phyloP scores from a whole-genome alignment of 1,140 invertebrate species.

The Drosophila nigrodunni region DNA sequence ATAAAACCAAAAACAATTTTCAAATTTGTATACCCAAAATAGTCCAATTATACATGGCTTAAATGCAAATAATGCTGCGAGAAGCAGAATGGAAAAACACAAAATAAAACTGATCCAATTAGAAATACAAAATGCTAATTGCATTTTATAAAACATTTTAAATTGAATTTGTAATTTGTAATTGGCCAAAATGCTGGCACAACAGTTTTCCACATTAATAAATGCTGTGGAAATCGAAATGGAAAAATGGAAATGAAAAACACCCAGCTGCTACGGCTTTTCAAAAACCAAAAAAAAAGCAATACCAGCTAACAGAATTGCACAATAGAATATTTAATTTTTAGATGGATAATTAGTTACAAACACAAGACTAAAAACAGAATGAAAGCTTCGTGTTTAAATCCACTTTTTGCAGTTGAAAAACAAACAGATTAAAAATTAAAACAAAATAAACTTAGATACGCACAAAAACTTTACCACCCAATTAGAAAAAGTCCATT shows the following conservation, averaged over 20 bases:
- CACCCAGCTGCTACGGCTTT: slow-evolving; percentile 10
- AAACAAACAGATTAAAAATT: neutral
- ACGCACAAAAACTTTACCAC: neutral
- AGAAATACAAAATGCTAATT: slow-evolving; percentile 75
- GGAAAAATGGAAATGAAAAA: slow-evolving; percentile 14
- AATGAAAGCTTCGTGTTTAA: neutral
- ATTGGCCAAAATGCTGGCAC: slow-evolving; percentile 59
- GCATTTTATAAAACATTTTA: slow-evolving; percentile 70
- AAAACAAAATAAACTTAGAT: neutral
- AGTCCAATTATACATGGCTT: slow-evolving; percentile 59
- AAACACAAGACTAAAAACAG: neutral
- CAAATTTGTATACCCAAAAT: slow-evolving; percentile 33
- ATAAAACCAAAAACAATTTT: slow-evolving; percentile 1
- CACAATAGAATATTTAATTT: slow-evolving; percentile 3
- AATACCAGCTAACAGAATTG: neutral
- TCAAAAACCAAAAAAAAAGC: neutral
- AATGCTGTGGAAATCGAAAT: slow-evolving; percentile 48
- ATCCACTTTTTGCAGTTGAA: neutral
- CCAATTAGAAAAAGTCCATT: slow-evolving; percentile 33
- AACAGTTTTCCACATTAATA: slow-evolving; percentile 62
- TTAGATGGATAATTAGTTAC: slow-evolving; percentile 3
- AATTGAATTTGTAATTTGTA: slow-evolving; percentile 78
- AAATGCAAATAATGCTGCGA: slow-evolving; percentile 39
- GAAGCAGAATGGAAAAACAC: slow-evolving; percentile 7
- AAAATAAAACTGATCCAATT: slow-evolving; percentile 54